These are phyloP conservation scores for Prionace glauca DNA, from an alignment of 2,797 vertebrate genomes.

Conservation along the genomic window DNA sequence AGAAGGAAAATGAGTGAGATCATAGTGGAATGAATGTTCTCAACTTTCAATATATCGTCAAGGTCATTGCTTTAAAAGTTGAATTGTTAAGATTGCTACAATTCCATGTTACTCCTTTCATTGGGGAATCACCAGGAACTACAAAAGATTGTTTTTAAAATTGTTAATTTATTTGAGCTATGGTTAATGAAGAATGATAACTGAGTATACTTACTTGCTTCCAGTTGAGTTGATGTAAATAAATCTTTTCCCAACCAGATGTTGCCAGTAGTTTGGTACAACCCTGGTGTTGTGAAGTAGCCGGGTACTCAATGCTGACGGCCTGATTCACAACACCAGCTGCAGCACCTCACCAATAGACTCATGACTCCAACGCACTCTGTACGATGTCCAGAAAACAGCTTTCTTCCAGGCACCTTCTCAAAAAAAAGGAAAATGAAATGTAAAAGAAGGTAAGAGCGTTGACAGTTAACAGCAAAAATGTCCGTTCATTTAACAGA, in stretches of 20 bases:
- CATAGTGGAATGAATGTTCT: neutral
- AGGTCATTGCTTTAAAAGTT: neutral
- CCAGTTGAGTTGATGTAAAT: neutral
- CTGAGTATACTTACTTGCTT: neutral
- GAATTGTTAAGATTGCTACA: neutral
- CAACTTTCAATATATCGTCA: neutral
- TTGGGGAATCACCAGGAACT: neutral
- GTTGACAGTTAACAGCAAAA: neutral
- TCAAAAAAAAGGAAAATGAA: neutral
- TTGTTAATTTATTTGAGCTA: neutral
- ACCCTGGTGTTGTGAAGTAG: conserved; percentile 99
- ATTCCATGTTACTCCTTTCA: neutral
- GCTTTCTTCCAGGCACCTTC: neutral
- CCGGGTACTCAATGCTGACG: conserved; percentile 76
- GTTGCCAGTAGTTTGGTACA: conserved; percentile 60
- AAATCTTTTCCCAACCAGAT: accelerated
- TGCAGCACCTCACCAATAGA: conserved; percentile 72
- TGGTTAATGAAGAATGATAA: neutral
- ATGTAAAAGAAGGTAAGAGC: neutral
- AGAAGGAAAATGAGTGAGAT: neutral
- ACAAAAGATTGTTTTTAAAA: neutral
- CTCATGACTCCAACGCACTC: neutral
- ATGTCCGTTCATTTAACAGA: neutral
- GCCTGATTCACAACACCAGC: conserved; percentile 99
- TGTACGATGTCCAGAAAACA: neutral